Conservation (phyloP, 2,888 invertebrate genomes). For the Tineola bisselliella region DNA sequence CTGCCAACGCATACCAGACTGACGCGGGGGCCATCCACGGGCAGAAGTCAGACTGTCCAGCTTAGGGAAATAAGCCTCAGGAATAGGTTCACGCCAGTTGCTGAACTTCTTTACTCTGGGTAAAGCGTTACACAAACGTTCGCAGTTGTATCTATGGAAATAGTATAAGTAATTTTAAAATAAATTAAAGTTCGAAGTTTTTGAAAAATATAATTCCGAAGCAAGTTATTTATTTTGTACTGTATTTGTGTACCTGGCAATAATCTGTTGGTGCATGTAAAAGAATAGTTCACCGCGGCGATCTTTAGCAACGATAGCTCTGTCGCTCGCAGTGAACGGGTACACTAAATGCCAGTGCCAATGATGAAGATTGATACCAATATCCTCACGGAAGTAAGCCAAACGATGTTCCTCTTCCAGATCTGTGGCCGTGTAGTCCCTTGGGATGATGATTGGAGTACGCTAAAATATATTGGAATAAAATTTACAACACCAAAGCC, state of each 20-base stretch:
- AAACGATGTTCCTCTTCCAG: constrained; percentile 82
- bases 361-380: constrained; percentile 82
- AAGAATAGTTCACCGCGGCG: constrained; percentile 82
- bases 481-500: background rate
- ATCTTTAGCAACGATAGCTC: constrained; percentile 75
- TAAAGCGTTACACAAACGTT: constrained; percentile 77
- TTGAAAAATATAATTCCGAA: too few species aligned
- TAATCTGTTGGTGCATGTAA: constrained; percentile 76
- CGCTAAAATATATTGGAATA: constrained; percentile 35
- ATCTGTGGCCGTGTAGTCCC: constrained; percentile 82
- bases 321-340: constrained; percentile 68
- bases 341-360: constrained; percentile 88
- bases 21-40: constrained; percentile 78
- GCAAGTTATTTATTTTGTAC: too few species aligned
- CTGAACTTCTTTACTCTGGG: constrained; percentile 71
- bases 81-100: constrained; percentile 75
- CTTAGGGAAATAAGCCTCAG: constrained; percentile 85
- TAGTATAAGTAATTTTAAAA: background rate
- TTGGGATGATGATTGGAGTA: constrained; percentile 75
- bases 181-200: background rate
- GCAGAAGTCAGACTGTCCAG: constrained; percentile 76
- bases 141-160: constrained; percentile 74
- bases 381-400: constrained; percentile 85
- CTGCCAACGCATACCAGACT: constrained; percentile 65
- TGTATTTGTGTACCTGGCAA: constrained; percentile 40